Evolutionary conservation across 2,888 invertebrate species (phyloP).

Genomic region (Ochropacha duplaris): DNA sequence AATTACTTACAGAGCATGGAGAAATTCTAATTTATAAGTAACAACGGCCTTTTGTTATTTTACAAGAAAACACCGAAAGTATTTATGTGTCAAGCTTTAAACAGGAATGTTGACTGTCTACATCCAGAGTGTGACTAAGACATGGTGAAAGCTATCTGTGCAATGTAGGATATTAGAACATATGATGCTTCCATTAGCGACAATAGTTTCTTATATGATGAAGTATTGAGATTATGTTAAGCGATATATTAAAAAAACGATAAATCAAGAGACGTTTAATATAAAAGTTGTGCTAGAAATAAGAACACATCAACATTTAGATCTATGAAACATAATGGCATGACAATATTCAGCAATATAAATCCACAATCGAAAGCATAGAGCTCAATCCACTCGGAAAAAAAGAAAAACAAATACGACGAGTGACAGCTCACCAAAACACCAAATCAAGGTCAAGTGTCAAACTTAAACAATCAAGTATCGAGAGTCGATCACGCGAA

Average conservation of each 20-base stretch:
- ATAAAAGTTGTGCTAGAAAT: neutral
- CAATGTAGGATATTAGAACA: neutral
- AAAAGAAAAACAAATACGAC: conserved; percentile 7
- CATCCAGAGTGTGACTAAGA: neutral
- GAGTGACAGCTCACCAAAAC: conserved; percentile 16
- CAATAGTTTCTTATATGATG: neutral
- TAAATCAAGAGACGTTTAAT: neutral
- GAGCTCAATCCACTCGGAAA: neutral
- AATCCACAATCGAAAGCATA: conserved; percentile 1
- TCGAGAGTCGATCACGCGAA: conserved; percentile 38
- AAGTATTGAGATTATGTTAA: neutral
- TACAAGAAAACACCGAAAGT: neutral
- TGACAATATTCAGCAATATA: neutral
- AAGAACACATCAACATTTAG: neutral
- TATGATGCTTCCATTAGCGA: neutral
- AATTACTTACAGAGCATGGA: conserved; percentile 47
- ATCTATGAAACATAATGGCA: neutral
- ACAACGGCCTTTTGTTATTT: conserved; percentile 3
- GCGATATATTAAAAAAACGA: neutral
- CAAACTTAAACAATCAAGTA: conserved; percentile 33
- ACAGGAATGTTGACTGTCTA: neutral
- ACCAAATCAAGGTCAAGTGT: conserved; percentile 38
- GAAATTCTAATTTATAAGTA: conserved; percentile 56
- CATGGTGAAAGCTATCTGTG: neutral
- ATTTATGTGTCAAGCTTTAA: neutral